Evolutionary conservation across 2,888 invertebrate genomes (phyloP).

Genomic region (Meloe dianella): DNA sequence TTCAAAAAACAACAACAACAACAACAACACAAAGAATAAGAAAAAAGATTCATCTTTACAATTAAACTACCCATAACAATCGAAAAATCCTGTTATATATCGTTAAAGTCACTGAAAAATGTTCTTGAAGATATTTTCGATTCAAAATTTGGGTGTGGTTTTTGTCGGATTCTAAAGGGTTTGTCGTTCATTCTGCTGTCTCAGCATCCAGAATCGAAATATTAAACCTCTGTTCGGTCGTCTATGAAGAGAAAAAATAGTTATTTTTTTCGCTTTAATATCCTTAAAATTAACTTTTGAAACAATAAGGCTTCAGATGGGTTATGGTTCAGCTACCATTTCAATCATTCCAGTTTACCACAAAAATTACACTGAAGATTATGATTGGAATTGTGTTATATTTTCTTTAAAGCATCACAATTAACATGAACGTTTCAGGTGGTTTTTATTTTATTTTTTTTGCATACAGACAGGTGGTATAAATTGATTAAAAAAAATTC

Average conservation of each 20-base stretch:
- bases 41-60: not conserved
- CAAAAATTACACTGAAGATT: not conserved
- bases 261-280: not conserved
- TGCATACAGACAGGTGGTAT: not conserved
- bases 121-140: not conserved
- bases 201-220: conserved; percentile 4
- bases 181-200: not conserved
- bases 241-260: not conserved
- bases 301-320: conserved; percentile 27
- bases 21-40: too few species aligned
- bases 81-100: conserved; percentile 2
- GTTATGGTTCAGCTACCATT: conserved; percentile 41
- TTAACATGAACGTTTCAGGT: not conserved
- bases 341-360: conserved; percentile 40
- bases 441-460: not conserved
- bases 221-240: not conserved
- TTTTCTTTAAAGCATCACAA: not conserved
- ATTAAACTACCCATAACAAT: conserved; percentile 7
- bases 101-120: not conserved
- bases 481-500: not conserved
- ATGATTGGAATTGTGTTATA: not conserved
- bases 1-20: not conserved
- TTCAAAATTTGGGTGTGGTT: not conserved
- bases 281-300: not conserved
- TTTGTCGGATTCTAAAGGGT: not conserved